Evolutionary conservation across 2,113 vertebrate genomes (phyloP).

Genomic region (Stigmatopora nigra): DNA sequence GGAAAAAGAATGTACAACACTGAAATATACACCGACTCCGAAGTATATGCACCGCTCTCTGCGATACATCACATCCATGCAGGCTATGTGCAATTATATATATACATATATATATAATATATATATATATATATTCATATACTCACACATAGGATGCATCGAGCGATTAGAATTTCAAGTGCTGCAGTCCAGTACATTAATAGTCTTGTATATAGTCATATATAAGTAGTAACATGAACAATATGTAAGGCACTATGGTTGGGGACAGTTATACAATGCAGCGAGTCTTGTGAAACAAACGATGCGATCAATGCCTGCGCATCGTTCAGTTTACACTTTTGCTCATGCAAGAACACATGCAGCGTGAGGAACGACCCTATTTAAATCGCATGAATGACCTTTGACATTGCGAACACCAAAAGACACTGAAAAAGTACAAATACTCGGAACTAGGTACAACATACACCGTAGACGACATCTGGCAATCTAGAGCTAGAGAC

Average conservation of each 20-base stretch:
- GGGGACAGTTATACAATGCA: slow-evolving; percentile 96
- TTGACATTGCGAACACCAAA: slow-evolving; percentile 78
- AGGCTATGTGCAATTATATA: slow-evolving; percentile 63
- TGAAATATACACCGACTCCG: slow-evolving; percentile 84
- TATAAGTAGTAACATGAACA: slow-evolving; percentile 98
- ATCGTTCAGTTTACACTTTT: slow-evolving; percentile 75
- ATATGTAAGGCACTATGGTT: slow-evolving; percentile 99
- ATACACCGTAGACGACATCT: slow-evolving; percentile 82
- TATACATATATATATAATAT: slow-evolving; percentile 9
- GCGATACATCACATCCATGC: slow-evolving; percentile 69
- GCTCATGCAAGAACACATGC: slow-evolving; percentile 99
- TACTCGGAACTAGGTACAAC: slow-evolving; percentile 79
- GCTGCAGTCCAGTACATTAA: slow-evolving; percentile 97
- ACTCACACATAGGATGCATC: slow-evolving; percentile 74
- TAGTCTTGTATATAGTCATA: slow-evolving; percentile 73
- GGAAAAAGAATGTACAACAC: slow-evolving; percentile 70
- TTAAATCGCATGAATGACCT: slow-evolving; percentile 80
- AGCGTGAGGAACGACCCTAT: slow-evolving; percentile 87
- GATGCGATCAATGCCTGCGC: slow-evolving; percentile 92
- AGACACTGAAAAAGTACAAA: slow-evolving; percentile 86
- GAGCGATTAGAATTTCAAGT: slow-evolving; percentile 94
- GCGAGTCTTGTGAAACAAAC: slow-evolving; percentile 90
- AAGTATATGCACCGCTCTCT: slow-evolving; percentile 80
- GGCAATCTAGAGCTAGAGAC: slow-evolving; percentile 87
- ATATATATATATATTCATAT: slow-evolving; percentile 46